Base-by-base conservation (phyloP, 2,113 vertebrate species). In the Lepidiolamprologus cunningtoni region DNA sequence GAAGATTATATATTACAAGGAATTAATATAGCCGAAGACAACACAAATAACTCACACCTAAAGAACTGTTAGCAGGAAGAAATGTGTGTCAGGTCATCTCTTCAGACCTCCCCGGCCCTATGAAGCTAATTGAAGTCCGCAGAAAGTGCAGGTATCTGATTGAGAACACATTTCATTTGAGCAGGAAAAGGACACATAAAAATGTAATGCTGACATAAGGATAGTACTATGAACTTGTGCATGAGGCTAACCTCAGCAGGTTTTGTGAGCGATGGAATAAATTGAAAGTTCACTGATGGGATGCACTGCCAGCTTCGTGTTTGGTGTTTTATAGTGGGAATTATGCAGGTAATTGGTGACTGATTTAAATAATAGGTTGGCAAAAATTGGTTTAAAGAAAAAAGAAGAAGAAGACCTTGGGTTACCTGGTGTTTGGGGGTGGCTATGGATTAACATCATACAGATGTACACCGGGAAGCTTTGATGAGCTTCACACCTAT, bases 341-440 rank as follows among this genome's bases (percentile, higher is more conserved):
- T 40, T 23, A 14, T 40, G 63, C 63, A 68, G 35, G 63, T 68
- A 40, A 21, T 40, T 19, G 37, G 71, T 83, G 35, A 58, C 61
- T 82, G 14, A 86, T 89, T 92, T 80, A 80, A 83, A 90, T 76
- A 76, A 88, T 79, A 85, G 40, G 55, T 53, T 83, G 16, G 7
- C 16, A n/a, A 73, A 73, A 73, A 31, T 37, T 79, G 83, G 33
- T 66, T 86, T 45, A 73, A 71, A 42, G 76, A 45, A 45, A 40
- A 23, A 57, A 28, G 81, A n/a, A 66, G 9, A 37, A 37, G 7
- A 28, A 35, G 76, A 87, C n/a, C 10, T 37, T 81, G 33, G 17
- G 82, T 89, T 61, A 45, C 68, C 63, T 84, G 37, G 52, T 83
- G 84, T 85, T 84, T 2, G 12, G 40, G 78, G 45, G 71, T 40